These are phyloP conservation scores for Suricata suricatta DNA, from an alignment of 2,113 vertebrate genomes.

Conservation along the genomic window DNA sequence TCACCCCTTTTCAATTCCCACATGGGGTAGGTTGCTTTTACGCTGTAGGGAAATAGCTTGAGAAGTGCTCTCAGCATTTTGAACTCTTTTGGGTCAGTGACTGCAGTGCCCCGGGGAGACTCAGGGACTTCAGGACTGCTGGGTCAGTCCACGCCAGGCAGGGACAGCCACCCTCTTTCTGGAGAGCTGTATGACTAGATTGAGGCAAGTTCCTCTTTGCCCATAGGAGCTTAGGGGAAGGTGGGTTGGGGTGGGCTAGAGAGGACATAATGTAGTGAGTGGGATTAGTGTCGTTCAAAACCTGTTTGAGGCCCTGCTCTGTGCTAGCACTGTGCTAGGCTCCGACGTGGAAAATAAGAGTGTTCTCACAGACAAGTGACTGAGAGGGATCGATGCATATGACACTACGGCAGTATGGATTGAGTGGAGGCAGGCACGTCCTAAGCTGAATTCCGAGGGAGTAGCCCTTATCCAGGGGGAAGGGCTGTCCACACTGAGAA, in stretches of 20 bases:
- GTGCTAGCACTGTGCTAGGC: neutral
- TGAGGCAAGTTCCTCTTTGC: neutral
- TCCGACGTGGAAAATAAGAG: neutral
- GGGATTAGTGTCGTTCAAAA: neutral
- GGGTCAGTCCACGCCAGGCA: neutral
- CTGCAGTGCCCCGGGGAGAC: neutral
- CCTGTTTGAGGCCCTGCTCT: neutral
- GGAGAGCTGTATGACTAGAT: neutral
- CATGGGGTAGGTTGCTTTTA: neutral
- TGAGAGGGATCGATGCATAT: neutral
- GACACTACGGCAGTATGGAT: neutral
- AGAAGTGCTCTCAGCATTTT: neutral
- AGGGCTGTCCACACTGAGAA: neutral
- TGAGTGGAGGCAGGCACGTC: neutral
- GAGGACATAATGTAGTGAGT: neutral
- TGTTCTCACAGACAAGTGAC: neutral
- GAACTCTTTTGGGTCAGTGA: constrained; percentile 1
- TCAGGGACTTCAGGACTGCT: neutral
- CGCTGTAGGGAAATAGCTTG: neutral
- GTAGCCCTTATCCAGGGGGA: neutral
- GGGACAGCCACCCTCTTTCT: neutral
- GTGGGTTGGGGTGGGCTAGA: neutral
- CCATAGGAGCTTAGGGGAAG: neutral
- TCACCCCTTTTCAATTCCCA: neutral
- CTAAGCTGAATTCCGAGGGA: neutral